A percentile compares a stretch with the other conserved stretches of the same genome.
These are phyloP conservation scores for Sicus ferrugineus DNA, from an alignment of 2,888 invertebrate genomes.

Conservation along the genomic window DNA sequence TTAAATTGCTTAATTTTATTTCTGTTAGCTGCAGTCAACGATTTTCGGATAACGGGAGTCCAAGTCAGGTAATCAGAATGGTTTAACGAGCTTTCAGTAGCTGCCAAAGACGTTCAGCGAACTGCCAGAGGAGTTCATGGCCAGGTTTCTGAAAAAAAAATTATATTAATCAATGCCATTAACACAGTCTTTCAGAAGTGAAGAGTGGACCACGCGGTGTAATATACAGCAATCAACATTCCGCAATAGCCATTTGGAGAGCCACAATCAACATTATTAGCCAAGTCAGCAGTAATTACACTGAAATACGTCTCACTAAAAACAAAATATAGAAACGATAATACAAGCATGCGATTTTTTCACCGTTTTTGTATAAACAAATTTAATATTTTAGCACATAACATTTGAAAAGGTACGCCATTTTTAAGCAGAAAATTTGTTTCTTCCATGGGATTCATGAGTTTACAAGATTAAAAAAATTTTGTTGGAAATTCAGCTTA, in stretches of 20 bases:
- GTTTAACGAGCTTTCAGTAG: too few relatives aligned
- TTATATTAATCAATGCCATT: neutral
- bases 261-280: conserved; percentile 1
- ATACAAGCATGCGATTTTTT: neutral
- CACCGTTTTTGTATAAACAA: neutral
- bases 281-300: conserved; percentile 1
- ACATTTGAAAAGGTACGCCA: neutral
- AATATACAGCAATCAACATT: conserved; percentile 19
- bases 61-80: too few relatives aligned
- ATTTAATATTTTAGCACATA: neutral
- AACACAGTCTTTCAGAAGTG: too few relatives aligned
- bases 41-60: too few relatives aligned
- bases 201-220: neutral
- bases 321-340: neutral
- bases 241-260: neutral
- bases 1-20: too few relatives aligned
- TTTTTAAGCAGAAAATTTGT: neutral
- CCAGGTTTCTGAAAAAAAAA: neutral
- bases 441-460: neutral
- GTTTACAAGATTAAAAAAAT: too few relatives aligned
- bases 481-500: too few relatives aligned
- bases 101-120: too few relatives aligned
- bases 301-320: neutral
- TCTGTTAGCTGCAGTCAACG: too few relatives aligned
- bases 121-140: too few relatives aligned